Evolutionary conservation across 2,113 vertebrate genomes (phyloP).

Genomic region (Zeus faber): DNA sequence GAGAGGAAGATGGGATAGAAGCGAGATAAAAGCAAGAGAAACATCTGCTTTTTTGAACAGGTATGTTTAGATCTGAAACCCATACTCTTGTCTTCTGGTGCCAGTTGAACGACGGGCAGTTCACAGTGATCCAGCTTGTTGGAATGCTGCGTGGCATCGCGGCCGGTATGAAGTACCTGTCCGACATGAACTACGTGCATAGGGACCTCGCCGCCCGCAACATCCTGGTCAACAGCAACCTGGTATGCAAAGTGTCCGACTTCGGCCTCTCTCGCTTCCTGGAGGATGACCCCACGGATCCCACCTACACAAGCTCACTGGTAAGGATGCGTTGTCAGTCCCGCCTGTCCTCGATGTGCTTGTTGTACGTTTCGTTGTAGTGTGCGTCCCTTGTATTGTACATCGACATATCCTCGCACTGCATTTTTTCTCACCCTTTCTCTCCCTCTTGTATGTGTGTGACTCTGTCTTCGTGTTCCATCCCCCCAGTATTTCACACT

Average conservation of each 20-base stretch:
- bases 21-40: not conserved
- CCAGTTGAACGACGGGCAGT: slow-evolving; percentile 94
- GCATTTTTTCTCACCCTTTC: slow-evolving; percentile 61
- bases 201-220: slow-evolving; percentile 94
- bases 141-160: slow-evolving; percentile 95
- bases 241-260: slow-evolving; percentile 97
- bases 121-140: slow-evolving; percentile 96
- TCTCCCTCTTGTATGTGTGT: slow-evolving; percentile 68
- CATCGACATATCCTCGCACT: slow-evolving; percentile 45
- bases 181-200: slow-evolving; percentile 97
- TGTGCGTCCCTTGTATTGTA: not conserved
- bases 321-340: no score
- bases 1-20: no score
- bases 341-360: not conserved
- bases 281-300: slow-evolving; percentile 90
- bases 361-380: not conserved
- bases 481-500: slow-evolving; percentile 76
- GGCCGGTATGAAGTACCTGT: slow-evolving; percentile 95
- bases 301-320: slow-evolving; percentile 96
- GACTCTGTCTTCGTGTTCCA: slow-evolving; percentile 67
- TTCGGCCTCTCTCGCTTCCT: slow-evolving; percentile 94
- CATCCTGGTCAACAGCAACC: slow-evolving; percentile 96
- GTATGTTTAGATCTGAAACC: slow-evolving; percentile 21
- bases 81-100: not conserved
- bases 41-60: slow-evolving; percentile 20